Evolutionary conservation across 1,140 invertebrate species (phyloP).

Genomic region (Holcopasites calliopsidis): DNA sequence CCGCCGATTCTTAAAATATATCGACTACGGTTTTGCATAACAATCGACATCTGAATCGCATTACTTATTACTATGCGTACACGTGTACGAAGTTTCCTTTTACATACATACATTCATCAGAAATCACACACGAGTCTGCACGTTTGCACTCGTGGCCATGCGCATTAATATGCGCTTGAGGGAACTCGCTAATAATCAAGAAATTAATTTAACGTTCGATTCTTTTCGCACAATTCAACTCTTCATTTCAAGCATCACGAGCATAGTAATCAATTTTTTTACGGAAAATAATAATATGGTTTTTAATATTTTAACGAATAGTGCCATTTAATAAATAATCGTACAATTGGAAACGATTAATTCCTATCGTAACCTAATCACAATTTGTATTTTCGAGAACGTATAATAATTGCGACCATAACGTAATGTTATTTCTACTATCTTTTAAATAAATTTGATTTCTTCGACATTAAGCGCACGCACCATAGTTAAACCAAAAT

Average conservation of each 20-base stretch:
- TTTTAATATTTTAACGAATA: background rate
- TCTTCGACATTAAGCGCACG: background rate
- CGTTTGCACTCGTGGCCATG: background rate
- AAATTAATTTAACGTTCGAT: slow-evolving; percentile 40
- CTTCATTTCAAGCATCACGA: slow-evolving; percentile 2
- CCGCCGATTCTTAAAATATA: slow-evolving; percentile 32
- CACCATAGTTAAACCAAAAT: background rate
- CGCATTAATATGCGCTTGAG: background rate
- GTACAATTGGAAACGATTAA: background rate
- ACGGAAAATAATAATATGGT: background rate
- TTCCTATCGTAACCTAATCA: background rate
- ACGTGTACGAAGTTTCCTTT: background rate
- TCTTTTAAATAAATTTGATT: background rate
- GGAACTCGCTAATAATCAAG: slow-evolving; percentile 8
- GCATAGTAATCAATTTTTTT: background rate
- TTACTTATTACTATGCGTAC: slow-evolving; percentile 2
- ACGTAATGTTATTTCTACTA: too few species aligned
- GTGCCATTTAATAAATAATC: background rate
- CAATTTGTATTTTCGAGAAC: background rate
- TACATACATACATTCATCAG: background rate
- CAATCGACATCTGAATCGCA: slow-evolving; percentile 14
- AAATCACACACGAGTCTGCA: too few species aligned
- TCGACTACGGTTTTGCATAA: slow-evolving; percentile 11
- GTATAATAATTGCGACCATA: too few species aligned
- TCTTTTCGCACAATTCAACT: slow-evolving; percentile 17